These are phyloP conservation scores for Drosophila kuntzei DNA, from an alignment of 2,888 invertebrate genomes.

Conservation along the genomic window DNA sequence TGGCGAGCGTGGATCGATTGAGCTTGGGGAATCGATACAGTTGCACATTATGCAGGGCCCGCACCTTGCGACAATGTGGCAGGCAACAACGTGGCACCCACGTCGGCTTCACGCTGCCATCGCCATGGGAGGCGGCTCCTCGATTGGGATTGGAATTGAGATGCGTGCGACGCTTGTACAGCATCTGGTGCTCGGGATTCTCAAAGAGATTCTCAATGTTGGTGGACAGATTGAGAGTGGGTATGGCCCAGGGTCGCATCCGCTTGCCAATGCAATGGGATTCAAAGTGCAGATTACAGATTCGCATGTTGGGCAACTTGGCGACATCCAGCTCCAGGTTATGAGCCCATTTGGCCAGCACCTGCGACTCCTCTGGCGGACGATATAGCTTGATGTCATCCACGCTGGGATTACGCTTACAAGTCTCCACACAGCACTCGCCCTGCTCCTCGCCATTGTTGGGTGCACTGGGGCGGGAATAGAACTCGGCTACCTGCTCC, in stretches of 20 bases:
- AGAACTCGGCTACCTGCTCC: slow-evolving; percentile 78
- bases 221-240: slow-evolving; percentile 78
- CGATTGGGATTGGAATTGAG: slow-evolving; percentile 19
- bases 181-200: slow-evolving; percentile 75
- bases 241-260: slow-evolving; percentile 80
- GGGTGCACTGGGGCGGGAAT: slow-evolving; percentile 68
- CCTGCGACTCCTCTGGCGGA: slow-evolving; percentile 77
- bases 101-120: slow-evolving; percentile 54
- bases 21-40: slow-evolving; percentile 80
- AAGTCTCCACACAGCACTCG: slow-evolving; percentile 80
- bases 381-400: slow-evolving; percentile 82
- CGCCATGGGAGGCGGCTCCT: neutral
- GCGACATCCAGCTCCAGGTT: slow-evolving; percentile 74
- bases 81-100: slow-evolving; percentile 83
- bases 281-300: slow-evolving; percentile 82
- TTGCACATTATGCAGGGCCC: slow-evolving; percentile 75
- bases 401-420: slow-evolving; percentile 81
- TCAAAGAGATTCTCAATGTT: slow-evolving; percentile 80
- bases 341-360: slow-evolving; percentile 81
- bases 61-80: slow-evolving; percentile 81
- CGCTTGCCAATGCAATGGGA: slow-evolving; percentile 82
- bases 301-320: slow-evolving; percentile 62
- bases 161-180: slow-evolving; percentile 63
- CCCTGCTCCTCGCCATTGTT: slow-evolving; percentile 82
- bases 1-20: slow-evolving; percentile 80